phyloP scores from a whole-genome alignment of 2,797 vertebrate genomes.

The Lacerta bilineata region DNA sequence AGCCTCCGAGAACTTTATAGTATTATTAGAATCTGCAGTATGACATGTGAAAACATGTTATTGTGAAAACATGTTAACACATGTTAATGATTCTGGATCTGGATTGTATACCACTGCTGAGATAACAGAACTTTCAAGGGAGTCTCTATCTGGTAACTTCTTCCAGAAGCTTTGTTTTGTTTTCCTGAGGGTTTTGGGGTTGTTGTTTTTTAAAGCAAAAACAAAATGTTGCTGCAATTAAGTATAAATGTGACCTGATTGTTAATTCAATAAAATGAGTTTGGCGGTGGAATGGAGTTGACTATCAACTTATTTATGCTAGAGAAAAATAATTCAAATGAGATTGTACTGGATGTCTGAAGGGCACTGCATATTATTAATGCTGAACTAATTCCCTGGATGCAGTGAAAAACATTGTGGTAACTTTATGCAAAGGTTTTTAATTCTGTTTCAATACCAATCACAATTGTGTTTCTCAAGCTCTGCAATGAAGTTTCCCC shows the following conservation, averaged over 20 bases:
- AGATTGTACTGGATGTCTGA: constrained; percentile 39
- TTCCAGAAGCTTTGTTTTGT: constrained; percentile 20
- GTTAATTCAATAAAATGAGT: not conserved
- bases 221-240: constrained; percentile 5
- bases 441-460: not conserved
- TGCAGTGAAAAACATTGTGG: not conserved
- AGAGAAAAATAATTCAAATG: constrained; percentile 11
- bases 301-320: not conserved
- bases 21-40: not conserved
- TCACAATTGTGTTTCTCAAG: not conserved
- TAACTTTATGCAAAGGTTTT: constrained; percentile 19
- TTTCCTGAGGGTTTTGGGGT: not conserved
- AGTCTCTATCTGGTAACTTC: not conserved
- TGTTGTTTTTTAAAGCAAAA: not conserved
- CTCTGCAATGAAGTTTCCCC: not conserved
- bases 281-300: not conserved
- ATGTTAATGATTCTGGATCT: not conserved
- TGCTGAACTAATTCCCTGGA: constrained; percentile 32
- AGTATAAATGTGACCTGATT: constrained; percentile 24
- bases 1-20: not conserved
- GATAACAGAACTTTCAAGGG: not conserved
- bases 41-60: not conserved
- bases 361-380: constrained; percentile 36
- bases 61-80: not conserved
- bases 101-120: not conserved